These are phyloP conservation scores for Drepanosiphum platanoidis DNA, from an alignment of 2,888 invertebrate genomes.

Conservation along the genomic window DNA sequence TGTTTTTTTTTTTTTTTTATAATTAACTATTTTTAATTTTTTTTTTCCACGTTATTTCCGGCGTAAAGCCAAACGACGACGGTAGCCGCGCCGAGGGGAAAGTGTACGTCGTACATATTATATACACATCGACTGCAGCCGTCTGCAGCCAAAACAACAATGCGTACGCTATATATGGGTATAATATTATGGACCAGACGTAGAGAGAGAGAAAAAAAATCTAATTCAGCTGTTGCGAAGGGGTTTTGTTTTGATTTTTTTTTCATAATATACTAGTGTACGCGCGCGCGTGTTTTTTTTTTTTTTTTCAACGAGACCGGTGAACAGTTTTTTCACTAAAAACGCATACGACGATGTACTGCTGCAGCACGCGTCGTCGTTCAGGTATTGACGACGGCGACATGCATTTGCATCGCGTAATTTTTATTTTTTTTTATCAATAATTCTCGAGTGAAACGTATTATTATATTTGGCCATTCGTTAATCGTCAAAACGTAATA, in stretches of 20 bases:
- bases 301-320: not conserved
- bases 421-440: too few species aligned
- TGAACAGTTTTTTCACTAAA: not conserved
- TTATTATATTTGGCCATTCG: too few species aligned
- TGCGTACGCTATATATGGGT: not conserved
- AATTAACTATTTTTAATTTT: conserved; percentile 19
- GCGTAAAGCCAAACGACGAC: conserved; percentile 25
- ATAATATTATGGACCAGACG: not conserved
- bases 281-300: not conserved
- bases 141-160: not conserved
- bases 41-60: conserved; percentile 12
- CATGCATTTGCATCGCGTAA: too few species aligned
- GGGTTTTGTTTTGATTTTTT: conserved; percentile 4
- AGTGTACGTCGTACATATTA: not conserved
- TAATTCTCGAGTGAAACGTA: too few species aligned
- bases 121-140: not conserved
- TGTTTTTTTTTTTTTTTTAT: conserved; percentile 3
- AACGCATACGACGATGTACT: too few species aligned
- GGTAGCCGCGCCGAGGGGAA: not conserved
- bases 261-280: too few species aligned
- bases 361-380: too few species aligned
- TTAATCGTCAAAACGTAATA: too few species aligned
- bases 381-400: too few species aligned
- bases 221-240: conserved; percentile 24
- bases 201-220: not conserved